Base-by-base conservation (phyloP, 2,113 vertebrate species). In the Epinephelus lanceolatus region DNA sequence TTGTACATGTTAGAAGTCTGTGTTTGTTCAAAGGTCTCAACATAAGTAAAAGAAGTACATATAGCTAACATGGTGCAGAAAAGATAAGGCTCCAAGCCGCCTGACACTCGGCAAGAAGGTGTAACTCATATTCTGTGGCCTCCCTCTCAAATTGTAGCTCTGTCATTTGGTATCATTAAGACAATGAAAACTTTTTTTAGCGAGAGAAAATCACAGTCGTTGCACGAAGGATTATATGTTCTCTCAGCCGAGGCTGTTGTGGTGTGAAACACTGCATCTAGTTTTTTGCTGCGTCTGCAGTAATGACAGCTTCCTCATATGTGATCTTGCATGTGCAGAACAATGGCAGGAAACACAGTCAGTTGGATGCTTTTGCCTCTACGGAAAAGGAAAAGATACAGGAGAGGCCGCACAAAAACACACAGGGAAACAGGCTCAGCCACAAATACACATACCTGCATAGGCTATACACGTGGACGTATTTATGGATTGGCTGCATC, bases 331-430 rank as follows among this genome's bases (percentile, higher is more conserved):
- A 79, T 75, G 80, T 76, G 60, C 83, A 90, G 78, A 85, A 94
- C 94, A 95, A 96, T 93, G 3, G 84, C 80, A 94, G 94, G 94
- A 95, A 94, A 88, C 73, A 3, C 10, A 81, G 88, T n/a, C 40
- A 87, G 78, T 37, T 45, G 59, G 77, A 91, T 57, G 56, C 77
- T 17, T 74, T 72, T 42, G 25, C 40, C 65, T 45, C 80, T 8
- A 57, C 18, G 60, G 86, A 82, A 89, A 86, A 84, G 70, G 70
- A 68, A 88, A 62, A 86, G 71, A 89, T 66, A 83, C 15, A 62
- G 25, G 14, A 42, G 49, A 75, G 55, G 53, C 75, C 70, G 15
- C 25, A 62, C 12, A 27, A 21, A 66, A 62, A 73, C 56, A 62
- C 37, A 40, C 21, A 56, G 66, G 6, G 47, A 84, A 80, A 80